Conservation (phyloP, 2,797 vertebrate species). For the Spondyliosoma cantharus region DNA sequence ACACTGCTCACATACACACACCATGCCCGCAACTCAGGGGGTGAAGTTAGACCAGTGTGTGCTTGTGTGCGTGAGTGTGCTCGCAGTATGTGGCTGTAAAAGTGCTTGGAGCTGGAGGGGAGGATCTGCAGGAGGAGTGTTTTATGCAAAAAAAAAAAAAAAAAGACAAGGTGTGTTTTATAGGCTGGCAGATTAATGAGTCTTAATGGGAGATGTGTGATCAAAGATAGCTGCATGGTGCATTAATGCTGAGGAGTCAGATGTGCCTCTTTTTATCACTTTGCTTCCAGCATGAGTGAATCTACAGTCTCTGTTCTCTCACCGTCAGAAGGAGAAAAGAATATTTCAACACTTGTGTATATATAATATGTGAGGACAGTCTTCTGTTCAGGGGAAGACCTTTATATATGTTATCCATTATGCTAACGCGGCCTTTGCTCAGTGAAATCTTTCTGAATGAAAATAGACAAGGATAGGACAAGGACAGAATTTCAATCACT, state of each 20-base stretch:
- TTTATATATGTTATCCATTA: slow-evolving; percentile 34
- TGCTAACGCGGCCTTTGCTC: slow-evolving; percentile 51
- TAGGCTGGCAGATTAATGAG: slow-evolving; percentile 65
- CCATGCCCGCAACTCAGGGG: slow-evolving; percentile 12
- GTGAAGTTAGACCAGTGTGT: slow-evolving; percentile 20
- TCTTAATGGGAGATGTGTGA: slow-evolving; percentile 60
- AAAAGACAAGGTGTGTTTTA: slow-evolving; percentile 58
- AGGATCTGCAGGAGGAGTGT: slow-evolving; percentile 39
- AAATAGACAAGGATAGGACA: slow-evolving; percentile 15
- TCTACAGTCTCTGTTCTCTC: slow-evolving; percentile 22
- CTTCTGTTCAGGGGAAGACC: too few relatives aligned
- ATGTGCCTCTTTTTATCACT: slow-evolving; percentile 16
- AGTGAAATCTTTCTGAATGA: slow-evolving; percentile 34
- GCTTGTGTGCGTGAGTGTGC: not conserved
- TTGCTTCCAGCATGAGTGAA: slow-evolving; percentile 28
- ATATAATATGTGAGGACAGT: not conserved
- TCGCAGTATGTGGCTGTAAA: slow-evolving; percentile 29
- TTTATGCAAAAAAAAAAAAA: slow-evolving; percentile 46
- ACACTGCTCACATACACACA: slow-evolving; percentile 17
- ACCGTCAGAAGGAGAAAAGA: not conserved
- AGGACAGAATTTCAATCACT: slow-evolving; percentile 39
- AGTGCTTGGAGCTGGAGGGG: slow-evolving; percentile 23
- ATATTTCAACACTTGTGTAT: not conserved
- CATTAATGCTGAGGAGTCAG: slow-evolving; percentile 25
- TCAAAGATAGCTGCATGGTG: slow-evolving; percentile 45